Evolutionary conservation across 2,113 vertebrate genomes (phyloP), one percentile per base, ranked within the genome.

Genomic region (Stercorarius parasiticus): DNA sequence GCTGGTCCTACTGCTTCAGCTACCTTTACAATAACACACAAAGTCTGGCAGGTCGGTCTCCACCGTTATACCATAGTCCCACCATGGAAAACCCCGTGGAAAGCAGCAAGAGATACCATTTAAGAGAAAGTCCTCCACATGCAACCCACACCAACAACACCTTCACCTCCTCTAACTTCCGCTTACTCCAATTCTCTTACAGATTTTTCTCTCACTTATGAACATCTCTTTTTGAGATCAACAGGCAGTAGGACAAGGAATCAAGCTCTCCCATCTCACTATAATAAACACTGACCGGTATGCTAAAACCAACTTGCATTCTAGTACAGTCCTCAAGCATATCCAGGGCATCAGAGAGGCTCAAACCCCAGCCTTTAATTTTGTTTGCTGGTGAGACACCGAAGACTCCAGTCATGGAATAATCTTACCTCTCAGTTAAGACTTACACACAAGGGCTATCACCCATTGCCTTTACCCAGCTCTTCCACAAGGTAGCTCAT

Each of bases 341-440:
- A 90, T 36, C 20, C 56, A 89, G 19, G 18, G 11, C 64, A 87
- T 42, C 9, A 38, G n/a, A 76, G 29, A 77, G 13, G 34, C 61
- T 64, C 66, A 20, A 80, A 72, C 9, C 14, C 20, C 26, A 52
- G 5, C 25, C 23, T 67, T 86, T 6, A 69, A 18, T 19, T 77
- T 78, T 32, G 6, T 59, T 84, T 81, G 19, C 30, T 38, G 65
- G 36, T 9, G 30, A 86, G 21, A 84, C 14, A 81, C 9, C 74
- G 72, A 86, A 87, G 30, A 52, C 32, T 84, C 43, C 15, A 53
- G 38, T 21, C 34, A 77, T 20, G 13, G 59, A 93, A 83, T 32
- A 81, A 34, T 70, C 71, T 92, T 97, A 95, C 67, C 90, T 90
- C 76, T 26, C 67, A 74, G 50, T 82, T 53, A 87, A 78, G 45